Conservation (phyloP, 2,888 invertebrate species). For the Cryptus viduatorius region DNA sequence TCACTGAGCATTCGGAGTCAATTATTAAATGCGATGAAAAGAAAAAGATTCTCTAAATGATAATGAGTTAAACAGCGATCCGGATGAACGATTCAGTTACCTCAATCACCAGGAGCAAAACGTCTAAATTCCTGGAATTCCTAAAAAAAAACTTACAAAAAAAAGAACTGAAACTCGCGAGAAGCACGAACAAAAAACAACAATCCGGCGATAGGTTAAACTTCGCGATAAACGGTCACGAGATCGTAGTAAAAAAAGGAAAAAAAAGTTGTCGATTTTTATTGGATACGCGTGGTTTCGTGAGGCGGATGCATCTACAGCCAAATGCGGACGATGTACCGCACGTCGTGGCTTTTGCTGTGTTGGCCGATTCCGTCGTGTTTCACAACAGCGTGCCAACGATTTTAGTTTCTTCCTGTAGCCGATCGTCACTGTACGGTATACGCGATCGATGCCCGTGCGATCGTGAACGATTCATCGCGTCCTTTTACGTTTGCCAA, state of each 20-base stretch:
- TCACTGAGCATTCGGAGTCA: background rate
- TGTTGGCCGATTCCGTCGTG: background rate
- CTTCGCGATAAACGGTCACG: slow-evolving; percentile 36
- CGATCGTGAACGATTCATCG: slow-evolving; percentile 65
- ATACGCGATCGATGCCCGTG: slow-evolving; percentile 69
- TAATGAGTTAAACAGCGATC: background rate
- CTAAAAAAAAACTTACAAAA: slow-evolving; percentile 42
- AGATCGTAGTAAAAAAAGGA: slow-evolving; percentile 21
- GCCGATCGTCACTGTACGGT: slow-evolving; percentile 67
- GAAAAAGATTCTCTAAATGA: background rate
- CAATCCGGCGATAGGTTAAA: slow-evolving; percentile 8
- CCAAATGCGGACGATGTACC: slow-evolving; percentile 14
- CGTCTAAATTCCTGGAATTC: slow-evolving; percentile 67
- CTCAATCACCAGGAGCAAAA: slow-evolving; percentile 64
- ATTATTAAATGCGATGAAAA: background rate
- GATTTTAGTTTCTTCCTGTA: slow-evolving; percentile 67
- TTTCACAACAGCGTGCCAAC: slow-evolving; percentile 66
- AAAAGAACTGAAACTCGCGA: slow-evolving; percentile 13
- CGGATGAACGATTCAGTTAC: slow-evolving; percentile 55
- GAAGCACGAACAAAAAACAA: slow-evolving; percentile 41
- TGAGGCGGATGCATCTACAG: slow-evolving; percentile 49
- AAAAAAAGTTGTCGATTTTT: slow-evolving; percentile 5
- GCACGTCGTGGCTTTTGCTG: slow-evolving; percentile 3
- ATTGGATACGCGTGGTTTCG: slow-evolving; percentile 31
- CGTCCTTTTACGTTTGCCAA: slow-evolving; percentile 39